phyloP scores from a whole-genome alignment of 2,797 vertebrate species.

The Galagoides demidoff region DNA sequence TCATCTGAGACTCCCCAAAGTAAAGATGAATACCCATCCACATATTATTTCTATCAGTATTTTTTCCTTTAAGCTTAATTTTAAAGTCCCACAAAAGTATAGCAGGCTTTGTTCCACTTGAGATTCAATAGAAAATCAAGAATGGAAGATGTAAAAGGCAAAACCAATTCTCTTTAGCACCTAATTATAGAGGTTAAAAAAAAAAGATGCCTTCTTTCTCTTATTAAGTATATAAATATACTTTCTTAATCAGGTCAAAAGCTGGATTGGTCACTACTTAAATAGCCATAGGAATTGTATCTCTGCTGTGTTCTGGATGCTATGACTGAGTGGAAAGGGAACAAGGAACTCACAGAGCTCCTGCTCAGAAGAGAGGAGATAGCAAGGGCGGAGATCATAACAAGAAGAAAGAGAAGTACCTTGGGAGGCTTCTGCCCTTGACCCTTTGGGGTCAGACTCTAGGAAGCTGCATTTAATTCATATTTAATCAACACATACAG shows the following conservation, averaged over 20 bases:
- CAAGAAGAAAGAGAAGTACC: not conserved
- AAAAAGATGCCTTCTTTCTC: conserved; percentile 56
- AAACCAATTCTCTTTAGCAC: conserved; percentile 52
- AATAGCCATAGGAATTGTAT: not conserved
- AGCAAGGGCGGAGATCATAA: not conserved
- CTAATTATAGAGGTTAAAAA: conserved; percentile 65
- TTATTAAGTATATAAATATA: conserved; percentile 4
- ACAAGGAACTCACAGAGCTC: not conserved
- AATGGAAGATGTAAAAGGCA: conserved; percentile 60
- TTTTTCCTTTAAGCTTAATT: conserved; percentile 60
- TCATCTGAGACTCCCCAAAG: conserved; percentile 60
- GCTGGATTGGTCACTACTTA: not conserved
- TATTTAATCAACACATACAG: not conserved
- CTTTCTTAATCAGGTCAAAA: conserved; percentile 42
- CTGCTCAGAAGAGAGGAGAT: conserved; percentile 8
- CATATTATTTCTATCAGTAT: conserved; percentile 18
- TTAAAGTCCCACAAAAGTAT: conserved; percentile 55
- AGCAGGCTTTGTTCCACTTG: conserved; percentile 42
- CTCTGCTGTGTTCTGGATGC: not conserved
- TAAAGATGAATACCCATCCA: conserved; percentile 59
- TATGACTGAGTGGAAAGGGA: not conserved
- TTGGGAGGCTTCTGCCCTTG: not conserved
- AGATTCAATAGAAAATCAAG: conserved; percentile 48
- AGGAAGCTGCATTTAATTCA: not conserved
- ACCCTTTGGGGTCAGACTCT: not conserved